These are phyloP conservation scores for Chiloscyllium punctatum DNA, from an alignment of 2,797 vertebrate genomes.

Conservation along the genomic window DNA sequence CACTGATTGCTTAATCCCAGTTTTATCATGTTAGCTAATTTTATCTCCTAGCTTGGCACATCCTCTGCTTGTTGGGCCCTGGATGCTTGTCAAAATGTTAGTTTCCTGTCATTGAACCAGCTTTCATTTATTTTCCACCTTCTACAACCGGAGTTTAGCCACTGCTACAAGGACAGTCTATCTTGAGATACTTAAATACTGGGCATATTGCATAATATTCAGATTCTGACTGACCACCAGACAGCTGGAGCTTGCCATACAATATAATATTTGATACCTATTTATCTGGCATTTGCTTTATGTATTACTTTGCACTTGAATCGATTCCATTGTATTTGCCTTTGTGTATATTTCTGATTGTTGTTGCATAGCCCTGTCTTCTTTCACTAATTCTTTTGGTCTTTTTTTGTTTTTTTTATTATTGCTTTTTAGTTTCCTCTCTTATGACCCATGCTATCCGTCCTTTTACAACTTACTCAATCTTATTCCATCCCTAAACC, in stretches of 20 bases:
- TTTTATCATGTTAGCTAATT: slow-evolving; percentile 7
- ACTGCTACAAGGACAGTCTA: neutral
- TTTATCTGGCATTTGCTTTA: too few relatives aligned
- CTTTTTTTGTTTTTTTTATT: neutral
- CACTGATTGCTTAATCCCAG: slow-evolving; percentile 9
- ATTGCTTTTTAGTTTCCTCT: neutral
- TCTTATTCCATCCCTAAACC: neutral
- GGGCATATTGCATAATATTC: neutral
- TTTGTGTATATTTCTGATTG: neutral
- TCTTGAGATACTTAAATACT: neutral
- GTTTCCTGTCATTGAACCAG: neutral
- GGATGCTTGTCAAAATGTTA: neutral
- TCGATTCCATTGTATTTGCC: neutral
- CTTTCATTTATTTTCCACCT: neutral
- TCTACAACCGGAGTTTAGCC: neutral
- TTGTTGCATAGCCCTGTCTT: neutral
- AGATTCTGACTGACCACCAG: neutral
- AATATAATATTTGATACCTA: too few relatives aligned
- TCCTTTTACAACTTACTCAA: neutral
- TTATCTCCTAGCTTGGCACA: neutral
- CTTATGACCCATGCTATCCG: neutral
- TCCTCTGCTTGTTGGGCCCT: neutral
- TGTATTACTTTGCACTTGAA: neutral
- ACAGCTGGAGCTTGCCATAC: neutral
- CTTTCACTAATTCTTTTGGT: neutral